Percentiles rank a stretch among this genome's conserved stretches.
These are phyloP conservation scores for Tryphoninae sp. DNA, from an alignment of 2,888 invertebrate genomes.

Conservation along the genomic window DNA sequence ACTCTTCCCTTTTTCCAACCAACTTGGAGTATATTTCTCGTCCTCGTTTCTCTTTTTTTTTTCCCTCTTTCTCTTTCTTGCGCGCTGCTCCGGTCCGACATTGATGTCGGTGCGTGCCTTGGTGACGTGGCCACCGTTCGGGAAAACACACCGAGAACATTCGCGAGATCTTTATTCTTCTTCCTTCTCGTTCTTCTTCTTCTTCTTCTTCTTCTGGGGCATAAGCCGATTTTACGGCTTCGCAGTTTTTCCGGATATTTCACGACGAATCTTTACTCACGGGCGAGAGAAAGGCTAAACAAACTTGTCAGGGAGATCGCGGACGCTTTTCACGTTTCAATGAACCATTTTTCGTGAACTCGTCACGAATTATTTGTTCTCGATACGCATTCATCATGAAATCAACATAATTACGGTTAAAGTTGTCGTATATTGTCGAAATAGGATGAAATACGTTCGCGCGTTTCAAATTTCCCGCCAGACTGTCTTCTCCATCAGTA, in stretches of 20 bases:
- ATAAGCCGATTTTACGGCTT: conserved; percentile 70
- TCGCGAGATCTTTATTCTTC: not conserved
- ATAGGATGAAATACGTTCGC: too few species aligned
- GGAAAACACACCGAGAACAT: not conserved
- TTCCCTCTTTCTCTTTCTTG: not conserved
- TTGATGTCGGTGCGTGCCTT: not conserved
- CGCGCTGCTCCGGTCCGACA: not conserved
- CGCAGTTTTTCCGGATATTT: conserved; percentile 54
- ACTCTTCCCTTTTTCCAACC: not conserved
- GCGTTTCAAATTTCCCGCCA: too few species aligned
- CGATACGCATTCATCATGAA: too few species aligned
- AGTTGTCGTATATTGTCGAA: too few species aligned
- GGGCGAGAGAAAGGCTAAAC: conserved; percentile 12
- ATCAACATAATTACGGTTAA: too few species aligned
- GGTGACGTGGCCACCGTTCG: not conserved
- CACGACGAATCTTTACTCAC: conserved; percentile 23
- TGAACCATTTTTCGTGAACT: conserved; percentile 5
- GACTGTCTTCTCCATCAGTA: too few species aligned
- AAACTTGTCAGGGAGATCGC: conserved; percentile 18
- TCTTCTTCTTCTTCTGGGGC: not conserved
- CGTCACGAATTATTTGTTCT: too few species aligned
- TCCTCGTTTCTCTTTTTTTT: not conserved
- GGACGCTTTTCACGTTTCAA: not conserved
- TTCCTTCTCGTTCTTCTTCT: not conserved
- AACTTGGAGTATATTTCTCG: not conserved